Base-by-base conservation (phyloP, 1,140 invertebrate species). In the Drosophila littoralis region DNA sequence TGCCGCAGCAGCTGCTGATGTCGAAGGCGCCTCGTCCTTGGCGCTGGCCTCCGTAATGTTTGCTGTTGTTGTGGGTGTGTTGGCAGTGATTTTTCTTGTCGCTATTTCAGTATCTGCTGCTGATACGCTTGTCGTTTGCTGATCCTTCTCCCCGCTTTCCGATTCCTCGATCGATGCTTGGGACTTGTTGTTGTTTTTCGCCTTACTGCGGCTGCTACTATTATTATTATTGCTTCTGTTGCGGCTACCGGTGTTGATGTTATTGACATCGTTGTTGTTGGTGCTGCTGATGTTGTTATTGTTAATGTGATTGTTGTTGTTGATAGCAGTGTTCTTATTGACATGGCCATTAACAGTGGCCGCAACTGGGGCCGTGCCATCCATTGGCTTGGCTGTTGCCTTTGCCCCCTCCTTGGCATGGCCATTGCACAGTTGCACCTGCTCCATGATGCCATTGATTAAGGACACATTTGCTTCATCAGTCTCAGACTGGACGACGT, bases 1-100 rank as follows among this genome's bases (percentile, higher is more conserved):
- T 28, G 73, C 77, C 32, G 50, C 77, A 2, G 63, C 76, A 9
- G 65, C 74, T 42, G 68, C 64, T 28, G 72, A 81, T 40, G 71
- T 76, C 9, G 77, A 68, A 38, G 81, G 67, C 55, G 59, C 35
- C 32, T 65, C 61, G 10, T 67, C 35, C 12, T 61, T 22, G 43
- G 13, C 33, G 22, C 43, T 46, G 22, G 46, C 58, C 55, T 58
- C 45, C 57, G 69, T 72, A 70, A 70, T 64, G 54, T 79, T 85
- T 64, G 79, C 74, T 54, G 45, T 58, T 68, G 70, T 80, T 60
- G 80, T 70, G 61, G 80, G 48, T 76, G 71, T 84, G 36, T 75
- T 89, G 84, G 84, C 84, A 89, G 84, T 89, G 77, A 54, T 78
- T 48, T 78, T 81, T 45, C 59, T 89, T 50, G 74, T 70, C 35